Conservation (phyloP, 2,113 vertebrate genomes). For the Dasyornis broadbenti region DNA sequence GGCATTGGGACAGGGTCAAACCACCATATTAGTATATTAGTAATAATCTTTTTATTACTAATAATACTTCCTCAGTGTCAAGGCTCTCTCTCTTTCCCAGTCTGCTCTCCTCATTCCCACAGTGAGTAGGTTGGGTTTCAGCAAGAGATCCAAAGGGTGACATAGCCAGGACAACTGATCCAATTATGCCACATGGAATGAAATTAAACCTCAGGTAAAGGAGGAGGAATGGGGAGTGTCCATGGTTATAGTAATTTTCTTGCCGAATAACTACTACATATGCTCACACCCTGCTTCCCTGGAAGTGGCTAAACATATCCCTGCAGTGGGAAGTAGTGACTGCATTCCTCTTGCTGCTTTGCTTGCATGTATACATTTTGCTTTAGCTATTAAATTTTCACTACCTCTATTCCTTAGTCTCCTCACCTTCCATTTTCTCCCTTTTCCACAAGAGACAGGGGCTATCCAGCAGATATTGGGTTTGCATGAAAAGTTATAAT, state of each 20-base stretch:
- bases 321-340: neutral
- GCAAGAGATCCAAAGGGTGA: neutral
- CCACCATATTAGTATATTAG: neutral
- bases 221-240: neutral
- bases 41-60: neutral
- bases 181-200: neutral
- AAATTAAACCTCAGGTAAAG: neutral
- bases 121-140: neutral
- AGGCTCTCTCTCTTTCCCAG: neutral
- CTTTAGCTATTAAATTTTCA: neutral
- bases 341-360: neutral
- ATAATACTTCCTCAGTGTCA: neutral
- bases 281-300: neutral
- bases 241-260: neutral
- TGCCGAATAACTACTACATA: neutral
- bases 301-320: neutral
- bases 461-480: neutral
- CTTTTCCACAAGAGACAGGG: neutral
- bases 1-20: no score
- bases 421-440: neutral
- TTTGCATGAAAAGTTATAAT: neutral
- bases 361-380: neutral
- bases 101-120: rapidly evolving
- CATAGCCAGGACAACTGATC: neutral
- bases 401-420: neutral